Evolutionary conservation across 2,888 invertebrate species (phyloP).

Genomic region (Nasonia oneida): DNA sequence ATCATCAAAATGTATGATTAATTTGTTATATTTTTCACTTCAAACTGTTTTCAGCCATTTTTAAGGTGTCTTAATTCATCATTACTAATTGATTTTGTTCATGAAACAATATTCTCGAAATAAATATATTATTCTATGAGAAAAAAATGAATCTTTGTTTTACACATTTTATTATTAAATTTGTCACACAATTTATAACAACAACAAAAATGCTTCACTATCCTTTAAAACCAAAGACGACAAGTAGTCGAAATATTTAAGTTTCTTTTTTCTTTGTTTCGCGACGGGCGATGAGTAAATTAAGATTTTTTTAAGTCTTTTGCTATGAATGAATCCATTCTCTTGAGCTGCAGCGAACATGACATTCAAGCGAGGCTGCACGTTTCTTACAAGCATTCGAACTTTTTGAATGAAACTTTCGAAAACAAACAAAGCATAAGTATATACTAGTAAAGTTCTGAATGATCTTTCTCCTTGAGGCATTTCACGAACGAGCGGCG

Average conservation of each 20-base stretch:
- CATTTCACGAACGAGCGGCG: too few relatives aligned
- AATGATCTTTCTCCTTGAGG: too few relatives aligned
- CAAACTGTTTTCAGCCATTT: constrained; percentile 40
- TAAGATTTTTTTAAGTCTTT: too few relatives aligned
- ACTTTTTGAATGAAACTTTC: too few relatives aligned
- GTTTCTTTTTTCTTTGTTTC: not conserved
- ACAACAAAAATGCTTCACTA: constrained; percentile 50
- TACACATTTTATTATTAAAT: constrained; percentile 54
- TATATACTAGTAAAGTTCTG: too few relatives aligned
- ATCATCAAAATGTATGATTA: constrained; percentile 23
- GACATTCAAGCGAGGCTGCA: too few relatives aligned
- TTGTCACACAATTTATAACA: constrained; percentile 30
- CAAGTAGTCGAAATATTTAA: not conserved
- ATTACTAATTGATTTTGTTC: constrained; percentile 46
- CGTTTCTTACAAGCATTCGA: too few relatives aligned
- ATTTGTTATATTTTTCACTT: constrained; percentile 29
- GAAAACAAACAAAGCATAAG: too few relatives aligned
- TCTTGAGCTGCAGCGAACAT: too few relatives aligned
- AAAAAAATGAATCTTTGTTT: constrained; percentile 48
- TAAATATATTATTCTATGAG: constrained; percentile 54
- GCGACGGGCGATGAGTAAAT: not conserved
- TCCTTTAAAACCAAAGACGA: not conserved
- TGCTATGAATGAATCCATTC: too few relatives aligned
- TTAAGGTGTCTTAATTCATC: constrained; percentile 27
- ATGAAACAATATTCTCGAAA: constrained; percentile 49